A percentile compares a stretch with the other conserved stretches of the same genome.
phyloP scores from a whole-genome alignment of 2,888 invertebrate genomes.

The Notodonta dromedarius region DNA sequence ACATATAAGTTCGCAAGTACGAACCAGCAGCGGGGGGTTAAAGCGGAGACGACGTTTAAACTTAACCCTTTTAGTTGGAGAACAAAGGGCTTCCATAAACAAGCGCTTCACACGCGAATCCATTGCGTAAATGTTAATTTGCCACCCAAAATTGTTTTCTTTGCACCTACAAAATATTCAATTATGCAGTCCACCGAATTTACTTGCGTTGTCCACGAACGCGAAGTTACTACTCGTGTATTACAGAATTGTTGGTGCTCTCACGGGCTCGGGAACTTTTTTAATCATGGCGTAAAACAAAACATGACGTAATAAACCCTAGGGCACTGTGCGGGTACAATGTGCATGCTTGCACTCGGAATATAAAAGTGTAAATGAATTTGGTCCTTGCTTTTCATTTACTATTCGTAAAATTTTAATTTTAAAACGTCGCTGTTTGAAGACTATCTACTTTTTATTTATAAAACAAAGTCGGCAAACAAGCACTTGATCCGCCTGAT shows the following conservation, averaged over 20 bases:
- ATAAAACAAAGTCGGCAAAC: too few relatives aligned
- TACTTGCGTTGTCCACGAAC: slow-evolving; percentile 34
- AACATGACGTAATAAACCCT: slow-evolving; percentile 5
- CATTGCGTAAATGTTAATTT: slow-evolving; percentile 62
- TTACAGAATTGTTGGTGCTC: slow-evolving; percentile 15
- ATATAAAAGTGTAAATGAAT: neutral
- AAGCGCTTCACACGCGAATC: slow-evolving; percentile 41
- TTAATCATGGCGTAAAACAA: slow-evolving; percentile 25
- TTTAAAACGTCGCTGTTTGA: too few relatives aligned
- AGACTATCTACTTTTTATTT: too few relatives aligned
- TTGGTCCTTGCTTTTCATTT: slow-evolving; percentile 2
- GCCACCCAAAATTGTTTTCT: slow-evolving; percentile 51
- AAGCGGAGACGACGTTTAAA: slow-evolving; percentile 59
- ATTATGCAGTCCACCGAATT: slow-evolving; percentile 45
- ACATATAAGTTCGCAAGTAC: slow-evolving; percentile 52
- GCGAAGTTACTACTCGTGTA: slow-evolving; percentile 19
- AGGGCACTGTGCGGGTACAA: neutral
- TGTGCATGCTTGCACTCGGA: slow-evolving; percentile 1
- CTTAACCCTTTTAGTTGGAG: slow-evolving; percentile 69
- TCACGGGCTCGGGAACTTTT: slow-evolving; percentile 19
- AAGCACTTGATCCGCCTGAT: too few relatives aligned
- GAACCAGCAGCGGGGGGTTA: slow-evolving; percentile 51
- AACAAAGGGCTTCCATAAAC: slow-evolving; percentile 65
- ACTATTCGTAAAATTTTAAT: too few relatives aligned
- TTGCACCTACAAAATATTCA: slow-evolving; percentile 52